Conservation (phyloP, 2,113 vertebrate genomes). For the Semicossyphus pulcher region DNA sequence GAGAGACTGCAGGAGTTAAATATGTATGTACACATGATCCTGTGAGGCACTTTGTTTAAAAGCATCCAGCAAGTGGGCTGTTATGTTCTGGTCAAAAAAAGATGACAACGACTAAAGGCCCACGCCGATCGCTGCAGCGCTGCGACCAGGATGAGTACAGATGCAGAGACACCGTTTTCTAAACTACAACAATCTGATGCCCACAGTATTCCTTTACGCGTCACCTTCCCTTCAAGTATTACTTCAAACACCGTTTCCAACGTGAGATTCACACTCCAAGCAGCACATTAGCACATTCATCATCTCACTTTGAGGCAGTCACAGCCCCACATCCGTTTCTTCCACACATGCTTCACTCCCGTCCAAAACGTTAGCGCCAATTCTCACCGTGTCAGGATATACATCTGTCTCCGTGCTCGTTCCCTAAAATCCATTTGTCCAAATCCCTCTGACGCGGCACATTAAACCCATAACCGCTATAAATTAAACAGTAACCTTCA, state of each 20-base stretch:
- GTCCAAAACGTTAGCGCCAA: background rate
- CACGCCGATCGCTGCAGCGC: background rate
- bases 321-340: constrained; percentile 59
- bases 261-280: constrained; percentile 20
- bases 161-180: background rate
- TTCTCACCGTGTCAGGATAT: constrained; percentile 23
- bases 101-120: constrained; percentile 27
- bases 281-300: constrained; percentile 28
- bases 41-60: constrained; percentile 54
- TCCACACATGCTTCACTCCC: constrained; percentile 24
- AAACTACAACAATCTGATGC: background rate
- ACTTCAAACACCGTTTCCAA: background rate
- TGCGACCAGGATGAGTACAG: background rate
- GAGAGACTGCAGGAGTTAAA: constrained; percentile 52
- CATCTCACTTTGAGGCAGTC: constrained; percentile 47
- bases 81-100: constrained; percentile 38
- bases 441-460: constrained; percentile 31
- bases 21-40: constrained; percentile 53
- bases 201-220: too few species aligned
- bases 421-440: constrained; percentile 37
- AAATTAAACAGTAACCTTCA: constrained; percentile 64
- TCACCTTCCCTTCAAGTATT: background rate
- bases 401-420: constrained; percentile 20
- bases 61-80: constrained; percentile 47
- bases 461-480: constrained; percentile 43